Conservation (phyloP, 2,888 invertebrate species). For the Tenthredo mesomela region DNA sequence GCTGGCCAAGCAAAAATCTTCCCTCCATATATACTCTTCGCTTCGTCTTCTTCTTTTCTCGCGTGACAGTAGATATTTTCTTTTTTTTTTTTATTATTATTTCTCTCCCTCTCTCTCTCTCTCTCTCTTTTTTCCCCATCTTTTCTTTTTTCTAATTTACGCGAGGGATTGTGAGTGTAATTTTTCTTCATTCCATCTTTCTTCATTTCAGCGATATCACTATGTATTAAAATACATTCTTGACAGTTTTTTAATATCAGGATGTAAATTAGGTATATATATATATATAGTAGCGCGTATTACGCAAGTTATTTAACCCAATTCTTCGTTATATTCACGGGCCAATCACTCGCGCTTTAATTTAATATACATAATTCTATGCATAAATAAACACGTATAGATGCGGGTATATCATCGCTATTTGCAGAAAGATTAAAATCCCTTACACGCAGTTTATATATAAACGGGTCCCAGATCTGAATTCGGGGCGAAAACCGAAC, state of each 20-base stretch:
- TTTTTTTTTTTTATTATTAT: not conserved
- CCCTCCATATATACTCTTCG: not conserved
- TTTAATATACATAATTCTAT: not conserved
- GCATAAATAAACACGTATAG: constrained; percentile 40
- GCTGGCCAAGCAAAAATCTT: constrained; percentile 39
- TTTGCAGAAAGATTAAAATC: constrained; percentile 33
- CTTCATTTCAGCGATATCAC: not conserved
- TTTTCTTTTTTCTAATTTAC: not conserved
- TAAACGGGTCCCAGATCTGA: not conserved
- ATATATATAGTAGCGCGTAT: too few relatives aligned
- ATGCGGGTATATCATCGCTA: not conserved
- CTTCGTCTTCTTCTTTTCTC: not conserved
- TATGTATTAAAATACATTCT: not conserved
- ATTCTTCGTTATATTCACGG: not conserved
- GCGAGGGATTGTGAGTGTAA: not conserved
- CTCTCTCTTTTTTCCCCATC: too few relatives aligned
- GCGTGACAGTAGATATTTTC: not conserved
- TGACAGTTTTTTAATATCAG: not conserved
- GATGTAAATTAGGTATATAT: not conserved
- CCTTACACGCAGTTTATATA: constrained; percentile 13
- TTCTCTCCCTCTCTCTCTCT: too few relatives aligned
- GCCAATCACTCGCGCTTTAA: not conserved
- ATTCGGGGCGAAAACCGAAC: not conserved
- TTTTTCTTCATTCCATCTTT: not conserved
- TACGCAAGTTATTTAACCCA: not conserved